Evolutionary conservation across 2,113 vertebrate genomes (phyloP), one percentile per base, ranked within the genome.

Genomic region (Grallaria varia): DNA sequence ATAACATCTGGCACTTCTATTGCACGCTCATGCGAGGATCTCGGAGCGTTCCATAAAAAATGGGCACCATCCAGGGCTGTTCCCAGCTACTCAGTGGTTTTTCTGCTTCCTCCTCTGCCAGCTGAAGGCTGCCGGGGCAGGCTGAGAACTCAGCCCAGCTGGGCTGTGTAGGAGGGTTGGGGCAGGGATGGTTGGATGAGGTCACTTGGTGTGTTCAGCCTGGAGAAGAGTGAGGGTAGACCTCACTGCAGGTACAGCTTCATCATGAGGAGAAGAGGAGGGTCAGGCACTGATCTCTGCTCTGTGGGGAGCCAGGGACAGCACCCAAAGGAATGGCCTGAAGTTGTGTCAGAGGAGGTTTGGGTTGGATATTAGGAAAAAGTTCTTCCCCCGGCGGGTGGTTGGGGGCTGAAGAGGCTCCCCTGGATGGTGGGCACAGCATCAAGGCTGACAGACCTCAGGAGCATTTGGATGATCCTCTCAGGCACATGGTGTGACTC

Each of bases 1-100:
- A 82, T 66, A 94, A 82, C 90, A 77, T 89, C 94, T 95, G 83
- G 92, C 83, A 56, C 90, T 72, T 81, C 50, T 67, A 31, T 56
- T 49, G 47, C 64, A 27, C 35, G 27, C 52, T 72, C 64, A 20
- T 35, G 55, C 18, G 62, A 87, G 78, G 90, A 88, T 95, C 93
- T 93, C 83, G 79, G 80, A 94, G 30, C 81, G n/a, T 44, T 82
- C 81, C 35, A 5, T 50, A 74, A 84, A 75, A 69, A 60, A 45
- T 8, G 30, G 45, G 37, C 22, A 19, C 27, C 28, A 75, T 91
- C 59, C 3, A 1, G 45, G 63, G 33, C 10, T 78, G 53, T 35
- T 91, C n/a, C 55, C 60, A 39, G 44, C 10, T 50, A 30, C 39
- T 81, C 52, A 27, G 19, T 37, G 71, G 14, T 74, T 68, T 73